Conservation (phyloP, 2,797 vertebrate species). For the Diplodus sargus region DNA sequence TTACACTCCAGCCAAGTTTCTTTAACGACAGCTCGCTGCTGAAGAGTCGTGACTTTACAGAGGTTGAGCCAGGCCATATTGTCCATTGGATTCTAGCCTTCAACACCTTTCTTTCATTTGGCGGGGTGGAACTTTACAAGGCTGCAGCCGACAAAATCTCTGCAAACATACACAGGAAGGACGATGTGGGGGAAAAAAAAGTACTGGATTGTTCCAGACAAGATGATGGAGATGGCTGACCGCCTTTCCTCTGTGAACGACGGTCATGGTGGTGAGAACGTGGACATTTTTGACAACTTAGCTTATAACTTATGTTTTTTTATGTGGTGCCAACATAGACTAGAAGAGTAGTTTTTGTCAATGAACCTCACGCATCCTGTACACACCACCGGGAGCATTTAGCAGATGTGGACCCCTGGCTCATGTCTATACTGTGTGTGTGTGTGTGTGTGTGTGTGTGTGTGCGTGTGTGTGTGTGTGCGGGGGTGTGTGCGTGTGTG, state of each 20-base stretch:
- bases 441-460: conserved; percentile 9
- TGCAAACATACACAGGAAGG: conserved; percentile 26
- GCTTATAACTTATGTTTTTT: conserved; percentile 68
- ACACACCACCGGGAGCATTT: conserved; percentile 63
- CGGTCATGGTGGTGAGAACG: conserved; percentile 32
- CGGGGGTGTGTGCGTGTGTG: conserved; percentile 10
- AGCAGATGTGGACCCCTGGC: conserved; percentile 62
- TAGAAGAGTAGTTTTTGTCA: conserved; percentile 73
- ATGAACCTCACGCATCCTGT: conserved; percentile 66
- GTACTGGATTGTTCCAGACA: conserved; percentile 29
- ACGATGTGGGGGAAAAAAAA: conserved; percentile 42
- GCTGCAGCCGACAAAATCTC: conserved; percentile 35
- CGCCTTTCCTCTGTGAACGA: conserved; percentile 27
- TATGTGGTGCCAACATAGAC: conserved; percentile 75
- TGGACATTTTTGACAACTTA: conserved; percentile 64
- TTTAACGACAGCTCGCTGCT: conserved; percentile 61
- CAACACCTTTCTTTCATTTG: conserved; percentile 54
- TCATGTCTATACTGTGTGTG: conserved; percentile 51
- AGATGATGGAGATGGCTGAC: conserved; percentile 21
- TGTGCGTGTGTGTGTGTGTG: conserved; percentile 8
- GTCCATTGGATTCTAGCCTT: conserved; percentile 48
- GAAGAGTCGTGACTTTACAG: conserved; percentile 55
- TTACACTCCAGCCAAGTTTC: conserved; percentile 64
- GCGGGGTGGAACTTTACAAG: conserved; percentile 52
- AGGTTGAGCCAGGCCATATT: conserved; percentile 39